Evolutionary conservation across 2,113 vertebrate genomes (phyloP).

Genomic region (Gymnogyps californianus): DNA sequence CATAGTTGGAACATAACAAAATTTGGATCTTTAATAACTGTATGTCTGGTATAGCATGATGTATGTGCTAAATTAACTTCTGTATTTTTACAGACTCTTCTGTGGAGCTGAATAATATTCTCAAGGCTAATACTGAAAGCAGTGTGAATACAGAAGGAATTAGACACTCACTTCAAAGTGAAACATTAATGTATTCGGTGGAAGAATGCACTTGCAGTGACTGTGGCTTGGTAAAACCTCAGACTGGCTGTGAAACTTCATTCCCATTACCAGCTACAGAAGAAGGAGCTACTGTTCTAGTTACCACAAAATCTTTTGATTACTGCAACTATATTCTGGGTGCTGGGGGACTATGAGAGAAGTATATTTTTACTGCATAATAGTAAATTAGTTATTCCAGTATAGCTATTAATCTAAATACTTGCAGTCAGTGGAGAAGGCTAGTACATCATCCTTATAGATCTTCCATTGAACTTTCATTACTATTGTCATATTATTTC

Average conservation of each 20-base stretch:
- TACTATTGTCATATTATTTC: not conserved
- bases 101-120: not conserved
- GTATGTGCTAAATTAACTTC: not conserved
- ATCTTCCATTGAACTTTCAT: not conserved
- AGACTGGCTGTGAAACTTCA: conserved; percentile 47
- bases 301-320: conserved; percentile 80
- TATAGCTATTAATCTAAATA: not conserved
- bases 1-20: not conserved
- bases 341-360: not conserved
- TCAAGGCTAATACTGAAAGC: not conserved
- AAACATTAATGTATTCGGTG: conserved; percentile 60
- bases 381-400: not conserved
- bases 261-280: conserved; percentile 82
- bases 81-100: conserved; percentile 45
- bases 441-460: not conserved
- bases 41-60: not conserved
- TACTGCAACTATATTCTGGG: conserved; percentile 50
- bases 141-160: not conserved
- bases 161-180: not conserved
- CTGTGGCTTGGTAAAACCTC: conserved; percentile 37
- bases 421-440: not conserved
- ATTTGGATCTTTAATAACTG: not conserved
- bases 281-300: conserved; percentile 78
- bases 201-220: conserved; percentile 70
- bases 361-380: not conserved